Conservation (phyloP, 2,888 invertebrate species). For the Drosophila eohydei region DNA sequence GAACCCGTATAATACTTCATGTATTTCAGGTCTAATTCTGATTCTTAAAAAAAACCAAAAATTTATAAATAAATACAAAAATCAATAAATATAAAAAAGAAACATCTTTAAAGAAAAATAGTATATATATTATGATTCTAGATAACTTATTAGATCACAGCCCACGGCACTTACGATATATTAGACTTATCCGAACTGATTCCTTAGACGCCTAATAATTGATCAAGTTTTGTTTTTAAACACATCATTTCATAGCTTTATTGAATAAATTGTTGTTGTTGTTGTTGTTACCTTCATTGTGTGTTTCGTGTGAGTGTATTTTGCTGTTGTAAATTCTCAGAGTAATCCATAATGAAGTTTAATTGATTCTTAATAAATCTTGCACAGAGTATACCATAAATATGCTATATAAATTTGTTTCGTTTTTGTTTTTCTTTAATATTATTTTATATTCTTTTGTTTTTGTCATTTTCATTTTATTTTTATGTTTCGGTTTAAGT, state of each 20-base stretch:
- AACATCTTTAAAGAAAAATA: no score
- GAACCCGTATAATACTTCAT: no score
- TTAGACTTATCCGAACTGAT: background rate
- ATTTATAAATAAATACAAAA: no score
- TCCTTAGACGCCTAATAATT: background rate
- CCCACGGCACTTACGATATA: no score
- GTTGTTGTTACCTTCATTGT: slow-evolving; percentile 34
- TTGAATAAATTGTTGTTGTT: slow-evolving; percentile 73
- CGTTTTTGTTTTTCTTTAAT: slow-evolving; percentile 28
- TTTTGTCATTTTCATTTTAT: background rate
- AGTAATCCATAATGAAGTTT: slow-evolving; percentile 76
- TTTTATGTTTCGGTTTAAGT: slow-evolving; percentile 32
- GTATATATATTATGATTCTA: no score
- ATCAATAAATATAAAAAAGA: no score
- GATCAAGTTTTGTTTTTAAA: slow-evolving; percentile 47
- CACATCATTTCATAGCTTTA: slow-evolving; percentile 80
- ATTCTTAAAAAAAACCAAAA: no score
- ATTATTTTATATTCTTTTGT: slow-evolving; percentile 17
- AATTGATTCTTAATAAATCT: slow-evolving; percentile 77
- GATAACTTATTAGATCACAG: no score
- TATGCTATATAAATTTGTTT: slow-evolving; percentile 72
- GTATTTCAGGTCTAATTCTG: no score
- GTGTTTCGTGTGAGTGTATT: slow-evolving; percentile 33
- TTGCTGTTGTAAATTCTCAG: slow-evolving; percentile 68
- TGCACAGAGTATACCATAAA: slow-evolving; percentile 76